Percentiles rank a stretch among this genome's conserved stretches.
These are phyloP conservation scores for Sylvicapra grimmia DNA, from an alignment of 2,113 vertebrate species.

Conservation along the genomic window DNA sequence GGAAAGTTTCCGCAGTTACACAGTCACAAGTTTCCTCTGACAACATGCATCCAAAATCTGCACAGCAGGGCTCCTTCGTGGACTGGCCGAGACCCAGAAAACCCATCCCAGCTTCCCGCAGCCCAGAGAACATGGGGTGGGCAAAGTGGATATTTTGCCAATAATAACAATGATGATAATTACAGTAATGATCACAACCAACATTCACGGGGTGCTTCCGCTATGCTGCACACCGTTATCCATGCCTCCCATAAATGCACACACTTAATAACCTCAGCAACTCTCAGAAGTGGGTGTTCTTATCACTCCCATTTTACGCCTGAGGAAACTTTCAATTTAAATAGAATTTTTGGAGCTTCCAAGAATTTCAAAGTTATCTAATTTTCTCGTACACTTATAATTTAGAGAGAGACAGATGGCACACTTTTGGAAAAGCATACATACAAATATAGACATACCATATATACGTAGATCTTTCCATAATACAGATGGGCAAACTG, in stretches of 20 bases:
- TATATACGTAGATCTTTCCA: fast-evolving
- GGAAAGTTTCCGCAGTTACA: not conserved
- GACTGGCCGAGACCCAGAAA: not conserved
- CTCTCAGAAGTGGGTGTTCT: not conserved
- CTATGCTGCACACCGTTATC: not conserved
- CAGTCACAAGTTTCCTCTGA: not conserved
- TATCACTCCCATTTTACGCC: not conserved
- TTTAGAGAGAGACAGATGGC: not conserved
- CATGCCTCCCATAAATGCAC: fast-evolving
- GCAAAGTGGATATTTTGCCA: not conserved
- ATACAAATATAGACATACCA: fast-evolving
- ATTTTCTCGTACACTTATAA: not conserved
- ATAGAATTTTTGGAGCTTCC: not conserved
- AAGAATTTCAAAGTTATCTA: not conserved
- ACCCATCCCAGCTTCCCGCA: not conserved
- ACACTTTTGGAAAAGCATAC: not conserved
- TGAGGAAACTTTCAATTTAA: not conserved
- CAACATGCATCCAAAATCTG: not conserved
- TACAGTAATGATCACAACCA: not conserved
- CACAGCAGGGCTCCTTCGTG: not conserved
- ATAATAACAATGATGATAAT: not conserved
- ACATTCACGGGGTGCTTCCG: fast-evolving
- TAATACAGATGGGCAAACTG: not conserved
- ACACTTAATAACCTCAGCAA: not conserved
- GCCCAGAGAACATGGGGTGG: not conserved